Conservation (phyloP, 2,797 vertebrate genomes). For the Micropoecilia bifurca region DNA sequence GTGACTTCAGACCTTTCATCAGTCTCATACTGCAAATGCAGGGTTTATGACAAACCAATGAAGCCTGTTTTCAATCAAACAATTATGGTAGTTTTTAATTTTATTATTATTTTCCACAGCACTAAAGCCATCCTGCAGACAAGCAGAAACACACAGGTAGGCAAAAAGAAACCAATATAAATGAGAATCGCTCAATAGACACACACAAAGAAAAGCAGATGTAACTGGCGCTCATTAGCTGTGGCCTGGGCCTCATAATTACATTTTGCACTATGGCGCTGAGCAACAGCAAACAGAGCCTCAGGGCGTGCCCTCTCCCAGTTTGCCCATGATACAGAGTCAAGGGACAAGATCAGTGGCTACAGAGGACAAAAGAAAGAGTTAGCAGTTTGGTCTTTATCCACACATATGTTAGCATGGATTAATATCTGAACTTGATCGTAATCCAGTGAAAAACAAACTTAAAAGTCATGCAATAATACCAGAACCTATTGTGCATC, state of each 20-base stretch:
- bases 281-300: conserved; percentile 51
- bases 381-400: conserved; percentile 49
- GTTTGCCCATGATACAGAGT: conserved; percentile 63
- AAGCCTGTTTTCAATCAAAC: background rate
- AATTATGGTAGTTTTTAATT: background rate
- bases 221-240: conserved; percentile 15
- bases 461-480: background rate
- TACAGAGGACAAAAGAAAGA: conserved; percentile 59
- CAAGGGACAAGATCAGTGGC: conserved; percentile 67
- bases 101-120: background rate
- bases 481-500: background rate
- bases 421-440: background rate
- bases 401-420: conserved; percentile 15
- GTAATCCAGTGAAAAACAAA: background rate
- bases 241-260: conserved; percentile 7
- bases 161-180: background rate
- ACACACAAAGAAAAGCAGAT: background rate
- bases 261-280: conserved; percentile 31
- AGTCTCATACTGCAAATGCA: background rate
- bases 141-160: background rate
- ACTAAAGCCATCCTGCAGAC: background rate
- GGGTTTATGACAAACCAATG: background rate
- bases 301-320: conserved; percentile 52
- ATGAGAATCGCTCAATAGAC: background rate
- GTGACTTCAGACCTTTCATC: background rate